Evolutionary conservation across 2,797 vertebrate genomes (phyloP), one percentile per base, ranked within the genome.

Genomic region (Odontamblyopus rebecca): DNA sequence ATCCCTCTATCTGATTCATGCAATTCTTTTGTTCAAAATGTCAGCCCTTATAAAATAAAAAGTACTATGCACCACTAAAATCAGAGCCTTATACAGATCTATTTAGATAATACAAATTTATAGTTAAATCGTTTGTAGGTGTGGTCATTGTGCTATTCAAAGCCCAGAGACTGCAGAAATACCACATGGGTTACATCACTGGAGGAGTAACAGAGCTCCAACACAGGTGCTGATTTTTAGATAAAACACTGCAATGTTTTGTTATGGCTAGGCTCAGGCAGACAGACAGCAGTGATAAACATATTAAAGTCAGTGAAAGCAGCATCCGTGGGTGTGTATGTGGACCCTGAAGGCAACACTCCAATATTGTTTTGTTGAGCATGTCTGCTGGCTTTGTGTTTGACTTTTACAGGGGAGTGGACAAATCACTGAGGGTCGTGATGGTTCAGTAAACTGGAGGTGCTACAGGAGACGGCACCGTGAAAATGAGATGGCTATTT

Each of bases 311-410:
- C 13, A 23, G 35, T 60, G 59, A 57, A 75, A 74, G 16, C 41
- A 62, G 71, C 23, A 57, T 62, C 64, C 56, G 77, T 67, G 65
- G 75, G 67, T 66, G 76, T 73, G 70, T 78, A 78, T 82, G 79
- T 69, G 73, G 44, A 48, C 44, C 44, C 44, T 48, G 13, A 15
- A 48, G 44, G 44, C 44, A 48, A 48, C 44, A 48, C 44, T 68
- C 44, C 65, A 62, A 51, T 13, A 57, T 27, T 83, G 53, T 68
- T 61, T 71, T 13, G 76, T 82, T 74, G 67, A 82, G 83, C 78
- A 66, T 66, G 84, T 89, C 87, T 88, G 79, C 87, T 88, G 79
- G 74, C 74, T 87, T 82, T 85, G 67, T 67, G 87, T 89, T 84
- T 86, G 78, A 76, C 78, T 88, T 80, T 83, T 82, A 83, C 75